Evolutionary conservation across 2,797 vertebrate genomes (phyloP), one percentile per base, ranked within the genome.

Genomic region (Catharus ustulatus): DNA sequence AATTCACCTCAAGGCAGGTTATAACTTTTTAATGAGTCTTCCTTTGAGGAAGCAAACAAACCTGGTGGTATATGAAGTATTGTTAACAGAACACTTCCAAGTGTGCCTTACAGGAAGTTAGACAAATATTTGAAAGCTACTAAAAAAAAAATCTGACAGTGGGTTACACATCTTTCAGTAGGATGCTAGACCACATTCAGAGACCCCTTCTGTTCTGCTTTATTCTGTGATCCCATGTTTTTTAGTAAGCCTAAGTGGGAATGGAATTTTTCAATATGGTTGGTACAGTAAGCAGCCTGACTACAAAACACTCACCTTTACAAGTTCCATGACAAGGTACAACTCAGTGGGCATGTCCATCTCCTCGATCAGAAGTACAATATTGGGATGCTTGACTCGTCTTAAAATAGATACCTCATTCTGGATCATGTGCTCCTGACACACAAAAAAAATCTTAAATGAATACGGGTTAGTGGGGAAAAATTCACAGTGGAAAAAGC

Each of bases 361-460:
- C 96, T 99, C 99, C 92, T 99, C 99, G 21, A 99, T 99, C 75
- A 99, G 97, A 91, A 99, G 98, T 23, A 99, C 99, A 15, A 99
- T 99, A 93, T 99, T 99, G 89, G 99, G 99, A 94, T 99, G 99
- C 96, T 99, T 99, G 85, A 99, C 99, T 87, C 98, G 98, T 61
- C 99, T 98, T 86, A 99, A 98, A 96, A 99, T 99, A 46, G 99
- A 98, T 66, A 99, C 99, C 91, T 99, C 99, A 15, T 99, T 99
- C 97, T 99, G 99, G 92, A 99, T 99, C 99, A 99, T 99, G 95
- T 99, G 99, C 55, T 99, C 99, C 99, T 99, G 96, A 19, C 30
- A 89, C 42, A 96, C 15, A 97, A 32, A 51, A 51, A 95, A 94
- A 88, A 77, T 24, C 5, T 69, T 71, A 46, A 61, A 24, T 96